These are phyloP conservation scores for Poeciliopsis occidentalis DNA, from an alignment of 2,113 vertebrate species.

Conservation along the genomic window DNA sequence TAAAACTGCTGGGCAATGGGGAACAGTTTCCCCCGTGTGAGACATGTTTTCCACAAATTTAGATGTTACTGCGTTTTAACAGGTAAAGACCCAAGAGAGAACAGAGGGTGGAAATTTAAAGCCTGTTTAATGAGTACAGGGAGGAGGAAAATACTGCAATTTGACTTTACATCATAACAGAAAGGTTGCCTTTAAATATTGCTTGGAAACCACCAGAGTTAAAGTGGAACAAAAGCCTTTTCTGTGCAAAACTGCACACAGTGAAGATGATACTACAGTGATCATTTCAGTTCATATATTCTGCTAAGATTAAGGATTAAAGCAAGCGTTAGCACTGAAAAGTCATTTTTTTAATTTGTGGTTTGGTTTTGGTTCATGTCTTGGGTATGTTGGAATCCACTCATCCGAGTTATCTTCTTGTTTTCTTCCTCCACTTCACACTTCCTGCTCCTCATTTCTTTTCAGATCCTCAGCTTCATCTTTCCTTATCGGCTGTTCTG, in stretches of 20 bases:
- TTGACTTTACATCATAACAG: conserved; percentile 56
- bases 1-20: conserved; percentile 19
- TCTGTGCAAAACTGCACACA: too few relatives aligned
- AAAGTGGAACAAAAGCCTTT: background rate
- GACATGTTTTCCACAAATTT: conserved; percentile 74
- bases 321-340: too few relatives aligned
- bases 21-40: conserved; percentile 43
- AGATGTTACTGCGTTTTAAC: conserved; percentile 72
- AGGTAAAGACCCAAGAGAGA: conserved; percentile 69
- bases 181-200: conserved; percentile 25
- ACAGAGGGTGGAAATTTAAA: conserved; percentile 71
- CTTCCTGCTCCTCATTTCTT: too few relatives aligned
- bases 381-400: too few relatives aligned
- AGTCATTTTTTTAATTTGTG: too few relatives aligned
- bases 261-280: too few relatives aligned
- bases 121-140: conserved; percentile 50
- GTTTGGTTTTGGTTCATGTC: too few relatives aligned
- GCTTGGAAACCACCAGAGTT: conserved; percentile 35
- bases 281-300: too few relatives aligned
- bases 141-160: conserved; percentile 17
- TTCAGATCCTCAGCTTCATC: background rate
- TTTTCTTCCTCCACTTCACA: too few relatives aligned
- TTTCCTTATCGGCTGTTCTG: background rate
- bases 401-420: too few relatives aligned
- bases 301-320: too few relatives aligned